Evolutionary conservation across 2,113 vertebrate species (phyloP).

Genomic region (Cisticola juncidis): DNA sequence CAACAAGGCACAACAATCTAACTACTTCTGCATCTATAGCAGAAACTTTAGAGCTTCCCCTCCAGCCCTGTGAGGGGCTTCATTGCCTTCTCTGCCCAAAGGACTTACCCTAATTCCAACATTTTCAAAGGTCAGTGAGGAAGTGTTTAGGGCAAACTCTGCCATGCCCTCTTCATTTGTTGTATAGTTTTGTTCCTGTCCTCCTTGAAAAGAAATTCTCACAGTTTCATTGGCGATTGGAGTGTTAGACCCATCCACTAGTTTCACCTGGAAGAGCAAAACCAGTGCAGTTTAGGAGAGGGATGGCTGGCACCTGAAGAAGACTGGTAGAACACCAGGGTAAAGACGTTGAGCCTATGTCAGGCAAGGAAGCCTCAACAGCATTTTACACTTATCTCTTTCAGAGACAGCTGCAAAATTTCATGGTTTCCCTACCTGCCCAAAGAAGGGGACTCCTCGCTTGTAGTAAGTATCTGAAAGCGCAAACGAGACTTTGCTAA

Average conservation of each 20-base stretch:
- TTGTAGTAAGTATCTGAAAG: conserved; percentile 62
- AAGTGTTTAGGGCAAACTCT: conserved; percentile 65
- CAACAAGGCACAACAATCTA: background rate
- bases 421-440: conserved; percentile 62
- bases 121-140: background rate
- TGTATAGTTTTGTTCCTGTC: conserved; percentile 25
- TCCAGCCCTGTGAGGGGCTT: background rate
- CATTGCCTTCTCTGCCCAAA: background rate
- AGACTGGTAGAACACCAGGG: background rate
- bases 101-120: conserved; percentile 63
- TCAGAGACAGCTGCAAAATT: background rate
- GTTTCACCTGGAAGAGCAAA: conserved; percentile 61
- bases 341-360: background rate
- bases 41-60: background rate
- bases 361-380: background rate
- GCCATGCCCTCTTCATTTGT: conserved; percentile 69
- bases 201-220: conserved; percentile 31
- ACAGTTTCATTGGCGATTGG: conserved; percentile 62
- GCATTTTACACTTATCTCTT: background rate
- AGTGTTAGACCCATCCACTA: conserved; percentile 58
- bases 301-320: background rate
- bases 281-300: background rate
- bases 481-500: conserved; percentile 67
- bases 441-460: conserved; percentile 72
- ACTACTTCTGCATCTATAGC: background rate